phyloP scores from a whole-genome alignment of 2,888 invertebrate species.

The Perithous albicinctus region DNA sequence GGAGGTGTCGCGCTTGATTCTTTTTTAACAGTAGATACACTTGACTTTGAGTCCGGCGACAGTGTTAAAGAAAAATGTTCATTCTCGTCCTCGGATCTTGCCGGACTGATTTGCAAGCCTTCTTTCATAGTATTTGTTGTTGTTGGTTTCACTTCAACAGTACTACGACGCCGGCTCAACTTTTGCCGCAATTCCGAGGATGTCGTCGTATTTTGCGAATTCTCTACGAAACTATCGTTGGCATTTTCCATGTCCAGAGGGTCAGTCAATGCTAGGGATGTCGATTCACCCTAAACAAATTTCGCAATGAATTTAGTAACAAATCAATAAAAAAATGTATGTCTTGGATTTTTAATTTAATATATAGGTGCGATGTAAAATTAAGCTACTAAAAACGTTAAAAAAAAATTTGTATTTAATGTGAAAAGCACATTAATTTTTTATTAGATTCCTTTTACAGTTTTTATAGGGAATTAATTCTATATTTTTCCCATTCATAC shows the following conservation, averaged over 20 bases:
- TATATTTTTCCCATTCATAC: too few relatives aligned
- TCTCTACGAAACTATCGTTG: slow-evolving; percentile 45
- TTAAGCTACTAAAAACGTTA: too few relatives aligned
- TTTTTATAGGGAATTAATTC: too few relatives aligned
- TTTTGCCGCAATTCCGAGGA: slow-evolving; percentile 33
- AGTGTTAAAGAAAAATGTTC: slow-evolving; percentile 18
- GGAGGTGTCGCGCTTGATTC: not conserved
- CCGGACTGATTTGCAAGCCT: not conserved
- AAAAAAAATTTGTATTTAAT: too few relatives aligned
- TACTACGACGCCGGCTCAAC: slow-evolving; percentile 7
- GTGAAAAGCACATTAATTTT: too few relatives aligned
- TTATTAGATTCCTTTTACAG: too few relatives aligned
- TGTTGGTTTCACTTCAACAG: not conserved
- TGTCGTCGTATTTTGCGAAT: slow-evolving; percentile 29
- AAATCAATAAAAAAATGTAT: too few relatives aligned
- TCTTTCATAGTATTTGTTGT: not conserved
- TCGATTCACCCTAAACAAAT: slow-evolving; percentile 41
- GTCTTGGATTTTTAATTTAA: too few relatives aligned
- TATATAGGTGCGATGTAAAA: too few relatives aligned
- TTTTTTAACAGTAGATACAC: not conserved
- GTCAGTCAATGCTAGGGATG: not conserved
- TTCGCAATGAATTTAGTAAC: not conserved
- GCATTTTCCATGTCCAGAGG: not conserved
- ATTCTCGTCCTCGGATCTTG: slow-evolving; percentile 25
- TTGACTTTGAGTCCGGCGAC: slow-evolving; percentile 10